phyloP scores from a whole-genome alignment of 2,888 invertebrate genomes.

The Leucoptera coffeella region DNA sequence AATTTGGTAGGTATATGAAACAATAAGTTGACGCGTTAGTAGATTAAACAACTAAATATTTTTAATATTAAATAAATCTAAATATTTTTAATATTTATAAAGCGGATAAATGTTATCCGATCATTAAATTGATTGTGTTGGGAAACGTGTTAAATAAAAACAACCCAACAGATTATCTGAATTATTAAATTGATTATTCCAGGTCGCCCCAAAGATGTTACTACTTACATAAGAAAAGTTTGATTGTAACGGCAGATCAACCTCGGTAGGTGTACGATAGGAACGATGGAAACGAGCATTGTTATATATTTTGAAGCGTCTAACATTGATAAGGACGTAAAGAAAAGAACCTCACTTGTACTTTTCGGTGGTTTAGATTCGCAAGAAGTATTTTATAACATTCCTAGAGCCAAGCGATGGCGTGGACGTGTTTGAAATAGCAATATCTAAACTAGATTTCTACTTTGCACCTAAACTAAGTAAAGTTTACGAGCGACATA shows the following conservation, averaged over 20 bases:
- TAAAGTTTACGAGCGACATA: slow-evolving; percentile 1
- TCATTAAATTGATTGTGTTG: no score
- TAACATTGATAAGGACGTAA: not conserved
- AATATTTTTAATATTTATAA: no score
- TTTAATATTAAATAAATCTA: no score
- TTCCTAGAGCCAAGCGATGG: slow-evolving; percentile 1
- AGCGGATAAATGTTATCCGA: no score
- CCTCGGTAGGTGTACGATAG: slow-evolving; percentile 1
- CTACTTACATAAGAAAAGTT: no score
- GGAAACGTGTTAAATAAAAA: no score
- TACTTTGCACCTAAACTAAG: slow-evolving; percentile 1
- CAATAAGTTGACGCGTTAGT: no score
- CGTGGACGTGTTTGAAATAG: not conserved
- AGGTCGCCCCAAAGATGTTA: no score
- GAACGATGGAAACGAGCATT: slow-evolving; percentile 2
- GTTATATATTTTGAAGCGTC: slow-evolving; percentile 1
- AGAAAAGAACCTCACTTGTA: slow-evolving; percentile 1
- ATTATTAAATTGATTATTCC: no score
- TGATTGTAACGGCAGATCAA: slow-evolving; percentile 1
- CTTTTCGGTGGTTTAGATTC: not conserved
- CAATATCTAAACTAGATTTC: not conserved
- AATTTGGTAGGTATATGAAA: no score
- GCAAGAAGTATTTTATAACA: slow-evolving; percentile 2
- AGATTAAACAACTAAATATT: no score
- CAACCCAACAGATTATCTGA: no score